Conservation (phyloP, 2,113 vertebrate species). For the Lophura nycthemera region DNA sequence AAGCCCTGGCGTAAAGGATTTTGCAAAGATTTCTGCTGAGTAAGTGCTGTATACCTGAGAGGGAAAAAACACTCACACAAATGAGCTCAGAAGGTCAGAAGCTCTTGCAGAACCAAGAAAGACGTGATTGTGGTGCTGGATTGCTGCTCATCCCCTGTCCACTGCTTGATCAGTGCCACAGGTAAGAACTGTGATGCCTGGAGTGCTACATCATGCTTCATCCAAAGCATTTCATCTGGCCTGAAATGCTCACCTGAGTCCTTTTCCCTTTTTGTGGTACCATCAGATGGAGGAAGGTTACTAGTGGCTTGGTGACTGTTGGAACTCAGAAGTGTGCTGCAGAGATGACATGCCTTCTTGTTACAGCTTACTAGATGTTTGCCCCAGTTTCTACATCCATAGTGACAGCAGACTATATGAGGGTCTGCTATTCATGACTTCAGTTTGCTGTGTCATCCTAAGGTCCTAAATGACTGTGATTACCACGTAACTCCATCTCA, state of each 20-base stretch:
- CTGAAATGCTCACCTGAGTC: neutral
- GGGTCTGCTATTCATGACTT: neutral
- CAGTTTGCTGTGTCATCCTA: neutral
- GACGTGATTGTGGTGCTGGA: neutral
- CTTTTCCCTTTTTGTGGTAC: neutral
- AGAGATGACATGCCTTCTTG: conserved; percentile 10
- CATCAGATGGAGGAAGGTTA: neutral
- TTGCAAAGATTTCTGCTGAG: neutral
- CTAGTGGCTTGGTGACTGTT: neutral
- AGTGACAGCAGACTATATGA: neutral
- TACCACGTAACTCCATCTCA: neutral
- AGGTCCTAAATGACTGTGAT: neutral
- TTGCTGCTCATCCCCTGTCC: neutral
- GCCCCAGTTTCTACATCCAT: neutral
- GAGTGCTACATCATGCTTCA: neutral
- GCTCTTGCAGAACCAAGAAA: neutral
- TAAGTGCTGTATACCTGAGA: neutral
- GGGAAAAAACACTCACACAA: neutral
- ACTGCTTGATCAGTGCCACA: neutral
- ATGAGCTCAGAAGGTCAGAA: neutral
- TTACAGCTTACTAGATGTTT: neutral
- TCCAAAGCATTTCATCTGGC: neutral
- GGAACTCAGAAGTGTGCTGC: neutral
- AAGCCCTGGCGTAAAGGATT: neutral
- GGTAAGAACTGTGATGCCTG: neutral